Evolutionary conservation across 2,888 invertebrate genomes (phyloP), one percentile per base, ranked within the genome.

Genomic region (Rutpela maculata): DNA sequence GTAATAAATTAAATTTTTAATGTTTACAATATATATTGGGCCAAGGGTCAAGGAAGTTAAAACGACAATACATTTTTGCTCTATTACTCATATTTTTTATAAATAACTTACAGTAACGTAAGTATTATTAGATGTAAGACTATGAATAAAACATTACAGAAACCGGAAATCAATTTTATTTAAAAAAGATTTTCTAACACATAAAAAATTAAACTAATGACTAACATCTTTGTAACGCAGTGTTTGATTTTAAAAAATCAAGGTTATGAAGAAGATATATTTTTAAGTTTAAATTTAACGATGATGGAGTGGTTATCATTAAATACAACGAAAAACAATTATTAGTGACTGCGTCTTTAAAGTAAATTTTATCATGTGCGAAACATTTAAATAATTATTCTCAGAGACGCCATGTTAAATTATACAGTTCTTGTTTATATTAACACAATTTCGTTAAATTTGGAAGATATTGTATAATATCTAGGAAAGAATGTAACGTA

Each of bases 201-300:
- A 57, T 70, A 70, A 70, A 60, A 60, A 70, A 70, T 38, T 19
- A 18, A 60, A 19, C 22, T 70, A 70, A 60, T 70, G 70, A 70
- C 70, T 70, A 70, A 70, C 6, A 70, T 18, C 22, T 26, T 17
- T n/a, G 38, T 38, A 43, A 70, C 59, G 59, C 17, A 26, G 70
- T 70, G 50, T 60, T 60, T 70, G 22, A 70, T 70, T 56, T n/a
- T 4, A 70, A 59, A 59, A 70, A 60, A 60, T 70, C 70, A 70
- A 70, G 70, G 70, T 70, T 38, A 43, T 18, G 59, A 62, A 70
- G 60, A 70, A 59, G 59, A 70, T 38, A 56, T 59, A 70, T 70
- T 70, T 65, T 70, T 70, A 70, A 18, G 59, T 70, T 70, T 70
- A 70, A 70, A 43, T 70, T 70, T 70, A 70, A 70, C 70, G 70